Conservation (phyloP, 2,797 vertebrate genomes). For the Zenarchopterus dispar region DNA sequence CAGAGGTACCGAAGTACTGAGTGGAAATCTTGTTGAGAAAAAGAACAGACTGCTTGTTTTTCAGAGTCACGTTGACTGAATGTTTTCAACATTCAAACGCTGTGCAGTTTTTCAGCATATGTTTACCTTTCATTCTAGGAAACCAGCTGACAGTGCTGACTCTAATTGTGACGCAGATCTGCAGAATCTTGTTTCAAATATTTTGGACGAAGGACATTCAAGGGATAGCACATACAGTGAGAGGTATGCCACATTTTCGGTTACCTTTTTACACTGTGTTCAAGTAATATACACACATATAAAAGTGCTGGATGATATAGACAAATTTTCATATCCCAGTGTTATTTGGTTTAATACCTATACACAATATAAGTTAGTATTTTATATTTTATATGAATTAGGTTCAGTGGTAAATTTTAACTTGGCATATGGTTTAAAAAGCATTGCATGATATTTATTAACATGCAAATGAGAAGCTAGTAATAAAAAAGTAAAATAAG, state of each 20-base stretch:
- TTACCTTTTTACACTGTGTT: neutral
- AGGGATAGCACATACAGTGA: slow-evolving; percentile 83
- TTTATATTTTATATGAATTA: too few species aligned
- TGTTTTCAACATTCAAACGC: neutral
- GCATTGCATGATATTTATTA: too few species aligned
- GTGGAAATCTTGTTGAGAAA: neutral
- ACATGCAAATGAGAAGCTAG: too few species aligned
- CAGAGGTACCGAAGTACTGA: too few species aligned
- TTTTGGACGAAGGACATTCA: slow-evolving; percentile 90
- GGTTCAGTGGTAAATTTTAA: too few species aligned
- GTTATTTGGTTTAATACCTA: too few species aligned
- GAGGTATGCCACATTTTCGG: slow-evolving; percentile 82
- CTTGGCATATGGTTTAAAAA: too few species aligned
- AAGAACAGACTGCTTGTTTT: neutral
- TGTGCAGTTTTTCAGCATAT: neutral
- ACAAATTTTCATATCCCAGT: too few species aligned
- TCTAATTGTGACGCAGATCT: slow-evolving; percentile 91
- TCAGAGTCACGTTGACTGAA: neutral
- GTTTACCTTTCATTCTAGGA: slow-evolving; percentile 74
- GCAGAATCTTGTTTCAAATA: slow-evolving; percentile 91
- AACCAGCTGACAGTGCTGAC: slow-evolving; percentile 81
- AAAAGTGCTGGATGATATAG: too few species aligned
- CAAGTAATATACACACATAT: neutral
- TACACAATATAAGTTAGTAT: too few species aligned
- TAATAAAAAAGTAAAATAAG: too few species aligned